phyloP scores from a whole-genome alignment of 2,113 vertebrate genomes.

The Xerus inauris region DNA sequence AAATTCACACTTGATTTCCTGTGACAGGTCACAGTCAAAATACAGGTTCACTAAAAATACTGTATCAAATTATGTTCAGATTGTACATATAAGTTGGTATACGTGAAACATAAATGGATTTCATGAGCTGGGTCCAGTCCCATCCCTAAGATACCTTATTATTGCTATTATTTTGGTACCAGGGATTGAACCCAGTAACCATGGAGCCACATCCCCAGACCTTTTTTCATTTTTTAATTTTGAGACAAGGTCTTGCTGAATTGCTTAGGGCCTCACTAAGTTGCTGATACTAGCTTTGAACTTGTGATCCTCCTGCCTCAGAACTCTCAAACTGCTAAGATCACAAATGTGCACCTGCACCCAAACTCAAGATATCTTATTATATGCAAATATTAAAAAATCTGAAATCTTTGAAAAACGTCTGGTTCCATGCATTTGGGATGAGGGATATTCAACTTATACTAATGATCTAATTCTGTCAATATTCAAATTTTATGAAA shows the following conservation, averaged over 20 bases:
- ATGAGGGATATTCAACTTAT: not conserved
- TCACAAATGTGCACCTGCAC: too few relatives aligned
- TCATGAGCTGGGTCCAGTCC: not conserved
- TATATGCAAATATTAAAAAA: not conserved
- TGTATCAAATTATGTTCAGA: not conserved
- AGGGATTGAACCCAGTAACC: too few relatives aligned
- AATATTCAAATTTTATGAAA: conserved; percentile 38
- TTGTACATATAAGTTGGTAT: not conserved
- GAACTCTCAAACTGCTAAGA: too few relatives aligned
- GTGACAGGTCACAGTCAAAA: not conserved
- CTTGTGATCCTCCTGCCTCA: too few relatives aligned
- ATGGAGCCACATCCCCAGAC: too few relatives aligned
- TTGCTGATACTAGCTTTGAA: too few relatives aligned
- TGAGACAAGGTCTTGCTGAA: too few relatives aligned
- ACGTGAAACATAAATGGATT: not conserved
- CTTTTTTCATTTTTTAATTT: too few relatives aligned
- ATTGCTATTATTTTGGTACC: too few relatives aligned
- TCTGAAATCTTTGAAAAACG: not conserved
- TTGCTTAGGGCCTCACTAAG: too few relatives aligned
- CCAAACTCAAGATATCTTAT: not conserved
- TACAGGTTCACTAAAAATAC: not conserved
- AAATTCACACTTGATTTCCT: not conserved
- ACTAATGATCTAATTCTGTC: not conserved
- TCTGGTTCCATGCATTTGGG: not conserved
- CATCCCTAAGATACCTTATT: not conserved